Percentiles rank a stretch among this genome's conserved stretches.
Evolutionary conservation across 2,797 vertebrate genomes (phyloP).

Genomic region (Ptychadena robeensis): DNA sequence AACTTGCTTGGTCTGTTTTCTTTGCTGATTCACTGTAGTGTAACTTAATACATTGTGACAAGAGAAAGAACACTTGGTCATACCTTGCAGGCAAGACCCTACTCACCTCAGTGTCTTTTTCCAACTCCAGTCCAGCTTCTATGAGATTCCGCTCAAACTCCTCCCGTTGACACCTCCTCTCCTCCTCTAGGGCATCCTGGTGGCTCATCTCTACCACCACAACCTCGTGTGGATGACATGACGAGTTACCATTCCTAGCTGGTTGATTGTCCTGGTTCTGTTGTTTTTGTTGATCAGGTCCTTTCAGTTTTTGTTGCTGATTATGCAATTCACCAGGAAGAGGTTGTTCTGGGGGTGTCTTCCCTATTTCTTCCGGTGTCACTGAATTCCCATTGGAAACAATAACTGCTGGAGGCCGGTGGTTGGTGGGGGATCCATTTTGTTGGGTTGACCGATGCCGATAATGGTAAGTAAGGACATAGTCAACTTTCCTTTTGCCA

Average conservation of each 20-base stretch:
- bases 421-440: constrained; percentile 65
- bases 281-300: background rate
- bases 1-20: background rate
- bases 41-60: background rate
- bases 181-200: constrained; percentile 79
- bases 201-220: constrained; percentile 73
- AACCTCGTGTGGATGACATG: constrained; percentile 64
- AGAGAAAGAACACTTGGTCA: background rate
- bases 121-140: constrained; percentile 89
- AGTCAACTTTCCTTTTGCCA: constrained; percentile 91
- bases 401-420: constrained; percentile 64
- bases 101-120: constrained; percentile 89
- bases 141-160: constrained; percentile 88
- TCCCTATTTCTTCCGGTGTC: constrained; percentile 63
- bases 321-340: background rate
- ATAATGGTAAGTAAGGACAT: constrained; percentile 89
- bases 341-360: constrained; percentile 65
- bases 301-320: background rate
- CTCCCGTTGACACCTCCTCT: constrained; percentile 84
- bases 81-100: background rate
- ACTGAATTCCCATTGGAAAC: constrained; percentile 81
- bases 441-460: constrained; percentile 72
- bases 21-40: background rate
- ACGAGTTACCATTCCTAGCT: constrained; percentile 51
- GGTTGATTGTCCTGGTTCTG: background rate